A percentile compares a stretch with the other conserved stretches of the same genome.
phyloP scores from a whole-genome alignment of 2,888 invertebrate species.

The Ochropacha duplaris region DNA sequence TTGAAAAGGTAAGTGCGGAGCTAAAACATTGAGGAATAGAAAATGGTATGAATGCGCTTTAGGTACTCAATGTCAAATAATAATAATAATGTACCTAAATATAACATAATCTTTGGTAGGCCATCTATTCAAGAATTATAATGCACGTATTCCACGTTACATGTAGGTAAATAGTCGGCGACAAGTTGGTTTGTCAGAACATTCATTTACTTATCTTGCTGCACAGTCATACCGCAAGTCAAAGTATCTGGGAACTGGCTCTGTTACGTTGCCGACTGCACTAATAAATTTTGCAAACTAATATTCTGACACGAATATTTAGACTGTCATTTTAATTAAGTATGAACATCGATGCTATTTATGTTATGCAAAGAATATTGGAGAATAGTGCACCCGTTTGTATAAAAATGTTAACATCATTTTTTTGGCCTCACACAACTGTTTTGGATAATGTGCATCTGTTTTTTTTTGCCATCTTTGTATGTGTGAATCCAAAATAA shows the following conservation, averaged over 20 bases:
- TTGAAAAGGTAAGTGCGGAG: no score
- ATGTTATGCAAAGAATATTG: no score
- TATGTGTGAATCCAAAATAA: no score
- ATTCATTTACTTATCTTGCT: constrained; percentile 44
- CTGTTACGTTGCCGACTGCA: neutral
- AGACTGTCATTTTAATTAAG: no score
- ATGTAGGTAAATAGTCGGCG: constrained; percentile 10
- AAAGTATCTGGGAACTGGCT: constrained; percentile 9
- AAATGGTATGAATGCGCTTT: neutral
- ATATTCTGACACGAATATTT: neutral
- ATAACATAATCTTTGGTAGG: neutral
- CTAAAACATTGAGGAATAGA: neutral
- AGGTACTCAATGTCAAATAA: neutral
- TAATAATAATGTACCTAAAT: no score
- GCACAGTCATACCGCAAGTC: constrained; percentile 16
- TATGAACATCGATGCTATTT: no score
- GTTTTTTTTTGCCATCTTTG: no score
- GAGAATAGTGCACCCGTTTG: no score
- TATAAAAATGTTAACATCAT: no score
- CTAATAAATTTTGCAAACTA: neutral
- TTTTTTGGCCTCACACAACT: no score
- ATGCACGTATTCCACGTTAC: constrained; percentile 2
- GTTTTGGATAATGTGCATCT: no score
- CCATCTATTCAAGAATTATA: constrained; percentile 1
- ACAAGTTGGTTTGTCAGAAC: constrained; percentile 15